Percentiles rank a stretch among this genome's conserved stretches.
These are phyloP conservation scores for Lagocephalus sceleratus DNA, from an alignment of 2,797 vertebrate genomes.

Conservation along the genomic window DNA sequence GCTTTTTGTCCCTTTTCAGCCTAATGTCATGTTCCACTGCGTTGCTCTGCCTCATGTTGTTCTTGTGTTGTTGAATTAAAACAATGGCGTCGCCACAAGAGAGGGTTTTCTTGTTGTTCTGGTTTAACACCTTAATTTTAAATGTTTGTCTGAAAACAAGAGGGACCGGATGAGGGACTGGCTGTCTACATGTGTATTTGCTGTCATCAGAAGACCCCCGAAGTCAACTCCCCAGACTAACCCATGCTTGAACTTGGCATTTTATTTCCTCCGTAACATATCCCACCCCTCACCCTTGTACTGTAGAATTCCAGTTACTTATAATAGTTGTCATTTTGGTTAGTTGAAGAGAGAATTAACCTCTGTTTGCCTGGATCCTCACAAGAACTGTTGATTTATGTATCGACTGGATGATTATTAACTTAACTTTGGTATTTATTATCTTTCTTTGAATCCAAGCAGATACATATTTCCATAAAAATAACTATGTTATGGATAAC, in stretches of 20 bases:
- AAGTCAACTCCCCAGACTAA: conserved; percentile 50
- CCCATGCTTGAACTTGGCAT: neutral
- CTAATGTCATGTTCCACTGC: conserved; percentile 60
- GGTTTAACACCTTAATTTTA: neutral
- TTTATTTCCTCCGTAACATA: too few species aligned
- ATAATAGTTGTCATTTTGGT: too few species aligned
- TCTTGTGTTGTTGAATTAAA: conserved; percentile 22
- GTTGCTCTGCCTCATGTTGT: conserved; percentile 41
- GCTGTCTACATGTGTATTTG: conserved; percentile 36
- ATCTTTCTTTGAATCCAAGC: too few species aligned
- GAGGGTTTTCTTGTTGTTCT: neutral
- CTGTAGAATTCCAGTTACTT: neutral
- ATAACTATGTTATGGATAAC: too few species aligned
- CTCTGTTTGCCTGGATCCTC: neutral
- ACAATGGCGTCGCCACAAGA: neutral
- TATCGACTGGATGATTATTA: too few species aligned
- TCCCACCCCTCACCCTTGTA: neutral
- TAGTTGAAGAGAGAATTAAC: neutral
- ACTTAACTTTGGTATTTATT: too few species aligned
- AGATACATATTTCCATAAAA: too few species aligned
- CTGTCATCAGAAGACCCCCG: conserved; percentile 4
- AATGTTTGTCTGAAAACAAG: neutral
- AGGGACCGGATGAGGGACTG: conserved; percentile 46
- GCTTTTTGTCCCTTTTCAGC: conserved; percentile 49
- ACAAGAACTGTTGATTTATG: too few species aligned